Percentiles rank a stretch among this genome's conserved stretches.
Evolutionary conservation across 2,797 vertebrate species (phyloP).

Genomic region (Labeo calbasu): DNA sequence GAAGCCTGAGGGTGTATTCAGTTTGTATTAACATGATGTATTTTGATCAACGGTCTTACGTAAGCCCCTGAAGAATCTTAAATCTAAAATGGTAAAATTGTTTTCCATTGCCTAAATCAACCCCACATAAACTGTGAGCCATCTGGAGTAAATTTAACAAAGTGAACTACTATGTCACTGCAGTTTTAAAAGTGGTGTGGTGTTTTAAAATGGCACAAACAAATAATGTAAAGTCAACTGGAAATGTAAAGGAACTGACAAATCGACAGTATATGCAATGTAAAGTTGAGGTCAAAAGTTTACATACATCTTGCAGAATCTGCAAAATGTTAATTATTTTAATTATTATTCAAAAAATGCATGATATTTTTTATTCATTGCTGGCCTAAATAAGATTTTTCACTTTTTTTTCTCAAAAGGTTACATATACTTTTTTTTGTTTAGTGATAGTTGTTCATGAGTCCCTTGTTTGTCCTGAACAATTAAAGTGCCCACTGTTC

Average conservation of each 20-base stretch:
- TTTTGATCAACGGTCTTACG: slow-evolving; percentile 64
- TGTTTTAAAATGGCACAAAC: slow-evolving; percentile 53
- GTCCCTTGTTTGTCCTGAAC: too few species aligned
- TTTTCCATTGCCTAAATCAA: slow-evolving; percentile 62
- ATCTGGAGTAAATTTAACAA: slow-evolving; percentile 67
- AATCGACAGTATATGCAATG: too few species aligned
- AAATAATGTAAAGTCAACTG: slow-evolving; percentile 49
- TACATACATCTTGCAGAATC: too few species aligned
- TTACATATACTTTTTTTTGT: too few species aligned
- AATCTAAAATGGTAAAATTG: slow-evolving; percentile 53
- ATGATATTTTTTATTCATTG: too few species aligned
- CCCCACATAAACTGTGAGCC: slow-evolving; percentile 53
- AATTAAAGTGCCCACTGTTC: too few species aligned
- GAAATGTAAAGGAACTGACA: not conserved
- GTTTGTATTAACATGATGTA: slow-evolving; percentile 53
- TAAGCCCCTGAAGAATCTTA: slow-evolving; percentile 63
- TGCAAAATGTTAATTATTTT: too few species aligned
- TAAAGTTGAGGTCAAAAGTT: too few species aligned
- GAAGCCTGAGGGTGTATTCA: slow-evolving; percentile 45
- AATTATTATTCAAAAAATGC: too few species aligned
- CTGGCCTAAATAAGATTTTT: too few species aligned
- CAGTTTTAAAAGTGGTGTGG: slow-evolving; percentile 50
- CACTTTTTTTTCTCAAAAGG: too few species aligned
- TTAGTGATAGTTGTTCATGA: too few species aligned
- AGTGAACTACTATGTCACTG: slow-evolving; percentile 54